Percentiles rank a stretch among this genome's conserved stretches.
Evolutionary conservation across 2,113 vertebrate genomes (phyloP).

Genomic region (Crotalus horridus): DNA sequence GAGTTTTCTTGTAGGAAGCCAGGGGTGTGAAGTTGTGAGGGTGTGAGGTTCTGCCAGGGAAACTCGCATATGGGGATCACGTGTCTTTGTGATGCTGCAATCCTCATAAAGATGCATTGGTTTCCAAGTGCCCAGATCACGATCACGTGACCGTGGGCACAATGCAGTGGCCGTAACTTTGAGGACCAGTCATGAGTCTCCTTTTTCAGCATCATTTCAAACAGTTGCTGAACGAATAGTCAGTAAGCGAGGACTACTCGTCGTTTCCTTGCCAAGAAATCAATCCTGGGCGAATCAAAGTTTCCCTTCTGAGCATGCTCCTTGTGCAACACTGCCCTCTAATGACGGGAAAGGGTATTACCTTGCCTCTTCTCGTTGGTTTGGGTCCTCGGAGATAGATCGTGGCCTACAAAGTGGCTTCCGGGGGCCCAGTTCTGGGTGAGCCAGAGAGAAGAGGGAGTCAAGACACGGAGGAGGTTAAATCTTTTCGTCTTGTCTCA

Average conservation of each 20-base stretch:
- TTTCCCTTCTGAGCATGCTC: background rate
- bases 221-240: background rate
- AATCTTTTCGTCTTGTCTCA: accelerated
- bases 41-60: background rate
- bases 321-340: background rate
- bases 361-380: background rate
- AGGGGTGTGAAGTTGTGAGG: too few relatives aligned
- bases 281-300: background rate
- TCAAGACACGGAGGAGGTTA: accelerated
- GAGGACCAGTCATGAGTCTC: background rate
- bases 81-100: background rate
- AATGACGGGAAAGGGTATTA: background rate
- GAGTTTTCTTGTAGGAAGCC: background rate
- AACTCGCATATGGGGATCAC: background rate
- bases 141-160: background rate
- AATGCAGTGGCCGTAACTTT: background rate
- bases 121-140: background rate
- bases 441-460: too few relatives aligned
- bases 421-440: too few relatives aligned
- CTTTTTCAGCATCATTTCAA: background rate
- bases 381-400: background rate
- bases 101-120: background rate
- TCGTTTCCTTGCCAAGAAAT: background rate
- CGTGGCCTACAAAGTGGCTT: background rate
- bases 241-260: background rate